These are phyloP conservation scores for Catharus bicknelli DNA, from an alignment of 2,113 vertebrate species.

Conservation along the genomic window DNA sequence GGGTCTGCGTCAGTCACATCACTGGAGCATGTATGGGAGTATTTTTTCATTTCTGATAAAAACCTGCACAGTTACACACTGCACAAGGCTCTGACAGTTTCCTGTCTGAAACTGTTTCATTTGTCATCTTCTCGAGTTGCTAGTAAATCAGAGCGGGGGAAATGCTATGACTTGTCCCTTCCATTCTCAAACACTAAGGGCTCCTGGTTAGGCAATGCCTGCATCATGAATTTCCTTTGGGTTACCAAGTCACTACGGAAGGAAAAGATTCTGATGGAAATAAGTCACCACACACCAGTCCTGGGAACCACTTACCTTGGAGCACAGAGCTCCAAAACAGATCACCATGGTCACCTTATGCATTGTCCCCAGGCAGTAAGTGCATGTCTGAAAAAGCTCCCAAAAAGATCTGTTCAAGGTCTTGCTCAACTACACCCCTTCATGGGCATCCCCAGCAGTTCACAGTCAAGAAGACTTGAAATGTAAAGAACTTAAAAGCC, in stretches of 20 bases:
- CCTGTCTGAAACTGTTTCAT: constrained; percentile 3
- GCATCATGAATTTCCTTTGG: constrained; percentile 22
- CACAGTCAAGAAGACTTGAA: background rate
- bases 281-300: background rate
- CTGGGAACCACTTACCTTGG: background rate
- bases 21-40: background rate
- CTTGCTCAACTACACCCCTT: background rate
- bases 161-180: background rate
- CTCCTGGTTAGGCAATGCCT: background rate
- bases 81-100: background rate
- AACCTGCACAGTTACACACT: background rate
- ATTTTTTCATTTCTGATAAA: background rate
- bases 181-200: background rate
- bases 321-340: background rate
- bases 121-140: background rate
- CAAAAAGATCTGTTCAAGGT: background rate
- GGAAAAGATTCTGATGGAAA: constrained; percentile 16
- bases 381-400: background rate
- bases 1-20: background rate
- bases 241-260: background rate
- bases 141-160: background rate
- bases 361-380: background rate
- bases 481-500: background rate
- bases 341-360: background rate
- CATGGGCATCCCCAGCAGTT: background rate